Conservation (phyloP, 64 coral and sea anemone species). For the Actinia equina region DNA sequence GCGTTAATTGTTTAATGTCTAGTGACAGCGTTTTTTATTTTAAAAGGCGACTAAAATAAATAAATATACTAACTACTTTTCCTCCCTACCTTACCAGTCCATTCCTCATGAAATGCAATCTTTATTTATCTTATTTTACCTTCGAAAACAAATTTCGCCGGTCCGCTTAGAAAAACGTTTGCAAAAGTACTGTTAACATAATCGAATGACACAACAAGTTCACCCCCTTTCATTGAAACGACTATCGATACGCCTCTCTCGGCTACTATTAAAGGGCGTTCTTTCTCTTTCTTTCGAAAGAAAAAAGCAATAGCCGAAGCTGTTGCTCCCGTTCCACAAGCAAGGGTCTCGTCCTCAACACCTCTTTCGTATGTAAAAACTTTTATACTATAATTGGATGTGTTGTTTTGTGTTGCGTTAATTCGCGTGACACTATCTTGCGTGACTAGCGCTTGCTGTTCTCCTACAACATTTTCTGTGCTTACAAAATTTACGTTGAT, state of each 20-base stretch:
- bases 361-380: background rate
- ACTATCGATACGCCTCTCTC: background rate
- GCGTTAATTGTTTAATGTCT: too few species aligned
- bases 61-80: too few species aligned
- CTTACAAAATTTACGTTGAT: background rate
- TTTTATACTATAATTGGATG: background rate
- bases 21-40: too few species aligned
- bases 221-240: background rate
- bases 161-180: background rate
- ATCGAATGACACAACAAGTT: background rate
- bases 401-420: background rate
- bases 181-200: background rate
- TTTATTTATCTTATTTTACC: background rate
- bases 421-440: background rate
- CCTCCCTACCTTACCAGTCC: too few species aligned
- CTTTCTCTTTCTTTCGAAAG: background rate
- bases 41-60: too few species aligned
- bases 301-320: background rate
- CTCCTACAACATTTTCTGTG: background rate
- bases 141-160: background rate
- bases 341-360: background rate
- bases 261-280: background rate
- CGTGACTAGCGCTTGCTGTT: background rate
- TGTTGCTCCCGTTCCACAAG: background rate
- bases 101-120: background rate